Conservation (phyloP, 2,113 vertebrate species). For the Dasyurus viverrinus region DNA sequence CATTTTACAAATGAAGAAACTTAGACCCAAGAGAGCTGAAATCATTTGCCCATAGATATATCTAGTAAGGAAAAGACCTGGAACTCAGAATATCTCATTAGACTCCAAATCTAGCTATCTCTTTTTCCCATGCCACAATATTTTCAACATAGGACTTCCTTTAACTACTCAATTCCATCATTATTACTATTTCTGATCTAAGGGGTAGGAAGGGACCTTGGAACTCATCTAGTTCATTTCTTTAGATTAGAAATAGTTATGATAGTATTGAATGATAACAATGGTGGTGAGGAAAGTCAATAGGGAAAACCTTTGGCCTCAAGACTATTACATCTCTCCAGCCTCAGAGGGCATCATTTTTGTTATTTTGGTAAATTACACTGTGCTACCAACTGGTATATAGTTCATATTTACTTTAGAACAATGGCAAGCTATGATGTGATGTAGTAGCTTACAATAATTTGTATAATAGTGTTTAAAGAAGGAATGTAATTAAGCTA, state of each 20-base stretch:
- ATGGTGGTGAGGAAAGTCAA: background rate
- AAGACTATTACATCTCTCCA: background rate
- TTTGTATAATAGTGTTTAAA: background rate
- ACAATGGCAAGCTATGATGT: background rate
- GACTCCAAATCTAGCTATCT: background rate
- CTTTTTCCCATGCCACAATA: background rate
- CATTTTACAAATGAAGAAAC: background rate
- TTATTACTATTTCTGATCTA: background rate
- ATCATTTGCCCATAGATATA: background rate
- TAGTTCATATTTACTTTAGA: background rate
- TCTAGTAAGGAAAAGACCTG: background rate
- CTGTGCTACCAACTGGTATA: background rate
- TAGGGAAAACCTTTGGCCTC: background rate
- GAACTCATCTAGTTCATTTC: background rate
- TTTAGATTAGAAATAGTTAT: background rate
- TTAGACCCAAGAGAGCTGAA: background rate
- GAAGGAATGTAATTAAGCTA: background rate
- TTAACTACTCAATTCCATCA: background rate
- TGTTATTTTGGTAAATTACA: background rate
- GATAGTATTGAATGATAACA: background rate
- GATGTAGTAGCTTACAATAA: background rate
- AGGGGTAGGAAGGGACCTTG: background rate
- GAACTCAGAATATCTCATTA: background rate
- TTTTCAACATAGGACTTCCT: background rate
- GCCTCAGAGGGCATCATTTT: background rate